A percentile compares a stretch with the other conserved stretches of the same genome.
These are phyloP conservation scores for Sminthopsis crassicaudata DNA, from an alignment of 2,113 vertebrate species.

Conservation along the genomic window DNA sequence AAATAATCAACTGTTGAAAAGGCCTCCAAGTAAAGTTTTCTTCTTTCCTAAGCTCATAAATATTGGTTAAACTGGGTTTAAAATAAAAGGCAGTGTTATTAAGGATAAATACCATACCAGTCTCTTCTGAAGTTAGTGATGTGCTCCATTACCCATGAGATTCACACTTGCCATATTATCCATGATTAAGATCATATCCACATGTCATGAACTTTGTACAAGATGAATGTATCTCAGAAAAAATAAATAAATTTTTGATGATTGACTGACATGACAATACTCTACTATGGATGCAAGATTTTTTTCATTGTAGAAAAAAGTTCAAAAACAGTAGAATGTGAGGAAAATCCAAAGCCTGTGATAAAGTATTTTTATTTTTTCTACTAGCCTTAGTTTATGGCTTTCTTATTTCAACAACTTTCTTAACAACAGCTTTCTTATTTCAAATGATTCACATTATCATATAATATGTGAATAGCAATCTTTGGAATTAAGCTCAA, in stretches of 20 bases:
- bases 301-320: slow-evolving; percentile 37
- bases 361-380: neutral
- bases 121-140: neutral
- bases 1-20: neutral
- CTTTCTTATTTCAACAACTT: slow-evolving; percentile 1
- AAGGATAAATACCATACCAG: neutral
- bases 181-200: neutral
- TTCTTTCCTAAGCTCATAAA: slow-evolving; percentile 19
- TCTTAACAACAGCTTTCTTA: slow-evolving; percentile 16
- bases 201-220: neutral
- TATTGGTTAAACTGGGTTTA: neutral
- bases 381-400: neutral
- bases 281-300: neutral
- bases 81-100: neutral
- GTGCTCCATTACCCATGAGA: neutral
- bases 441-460: slow-evolving; percentile 12
- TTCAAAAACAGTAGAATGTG: slow-evolving; percentile 45
- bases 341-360: slow-evolving; percentile 5
- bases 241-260: neutral
- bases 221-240: neutral
- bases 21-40: neutral
- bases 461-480: neutral
- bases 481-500: neutral
- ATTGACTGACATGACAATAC: neutral
- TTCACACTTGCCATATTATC: neutral